phyloP scores from a whole-genome alignment of 2,888 invertebrate genomes.

The Cephus sareptanus region DNA sequence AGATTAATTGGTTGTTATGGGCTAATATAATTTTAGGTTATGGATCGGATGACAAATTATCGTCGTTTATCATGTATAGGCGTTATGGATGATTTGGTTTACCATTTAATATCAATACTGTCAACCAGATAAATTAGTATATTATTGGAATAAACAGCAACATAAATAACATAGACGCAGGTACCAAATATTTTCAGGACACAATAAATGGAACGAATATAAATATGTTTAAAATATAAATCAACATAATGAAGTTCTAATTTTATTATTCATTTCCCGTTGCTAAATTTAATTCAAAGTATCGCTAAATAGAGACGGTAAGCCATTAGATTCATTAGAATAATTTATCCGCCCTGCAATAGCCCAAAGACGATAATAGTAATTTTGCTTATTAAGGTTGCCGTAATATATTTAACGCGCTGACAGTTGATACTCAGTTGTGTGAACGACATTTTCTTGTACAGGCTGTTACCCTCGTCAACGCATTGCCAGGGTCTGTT shows the following conservation, averaged over 20 bases:
- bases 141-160: neutral
- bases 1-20: slow-evolving; percentile 32
- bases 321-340: neutral
- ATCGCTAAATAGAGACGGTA: neutral
- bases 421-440: slow-evolving; percentile 21
- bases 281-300: neutral
- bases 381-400: neutral
- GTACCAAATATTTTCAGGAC: neutral
- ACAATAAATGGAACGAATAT: no score
- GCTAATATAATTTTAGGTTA: neutral
- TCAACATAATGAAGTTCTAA: neutral
- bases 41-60: neutral
- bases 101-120: neutral
- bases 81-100: neutral
- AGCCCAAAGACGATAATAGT: neutral
- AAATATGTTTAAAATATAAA: no score
- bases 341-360: neutral
- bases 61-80: neutral
- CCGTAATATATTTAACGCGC: slow-evolving; percentile 12
- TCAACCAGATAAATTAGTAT: neutral
- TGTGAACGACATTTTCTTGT: neutral
- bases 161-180: neutral
- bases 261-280: neutral
- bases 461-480: slow-evolving; percentile 13
- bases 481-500: slow-evolving; percentile 11